These are phyloP conservation scores for Diprion similis DNA, from an alignment of 1,140 invertebrate genomes.

Conservation along the genomic window DNA sequence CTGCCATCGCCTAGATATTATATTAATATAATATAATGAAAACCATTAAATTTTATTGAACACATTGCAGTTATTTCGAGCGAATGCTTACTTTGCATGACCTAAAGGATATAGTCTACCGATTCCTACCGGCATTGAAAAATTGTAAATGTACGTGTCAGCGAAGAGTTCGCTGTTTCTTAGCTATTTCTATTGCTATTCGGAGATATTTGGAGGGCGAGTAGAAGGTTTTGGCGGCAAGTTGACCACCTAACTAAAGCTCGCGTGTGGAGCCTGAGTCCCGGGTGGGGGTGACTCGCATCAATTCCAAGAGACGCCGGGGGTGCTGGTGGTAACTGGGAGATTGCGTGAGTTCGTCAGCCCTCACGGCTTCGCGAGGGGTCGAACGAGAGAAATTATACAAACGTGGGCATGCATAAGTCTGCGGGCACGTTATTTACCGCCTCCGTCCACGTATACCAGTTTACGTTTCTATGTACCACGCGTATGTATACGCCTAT, in stretches of 20 bases:
- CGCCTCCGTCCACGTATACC: slow-evolving; percentile 7
- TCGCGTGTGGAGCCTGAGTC: slow-evolving; percentile 25
- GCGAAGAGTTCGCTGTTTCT: too few relatives aligned
- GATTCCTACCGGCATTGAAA: too few relatives aligned
- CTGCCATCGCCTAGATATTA: too few relatives aligned
- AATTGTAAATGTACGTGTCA: too few relatives aligned
- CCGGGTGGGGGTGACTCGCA: slow-evolving; percentile 4
- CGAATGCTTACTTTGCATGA: too few relatives aligned
- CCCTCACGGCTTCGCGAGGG: background rate
- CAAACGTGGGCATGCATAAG: slow-evolving; percentile 16
- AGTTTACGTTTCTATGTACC: too few relatives aligned
- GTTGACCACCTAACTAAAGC: slow-evolving; percentile 14
- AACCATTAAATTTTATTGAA: too few relatives aligned
- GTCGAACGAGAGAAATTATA: background rate
- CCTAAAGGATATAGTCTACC: too few relatives aligned
- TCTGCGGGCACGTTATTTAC: slow-evolving; percentile 8
- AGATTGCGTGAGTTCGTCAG: slow-evolving; percentile 35
- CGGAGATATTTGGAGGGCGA: background rate
- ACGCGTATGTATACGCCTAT: too few relatives aligned
- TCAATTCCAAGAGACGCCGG: slow-evolving; percentile 40
- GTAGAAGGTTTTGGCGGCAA: background rate
- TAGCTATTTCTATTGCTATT: too few relatives aligned
- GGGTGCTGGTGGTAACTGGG: slow-evolving; percentile 41
- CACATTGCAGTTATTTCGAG: too few relatives aligned
- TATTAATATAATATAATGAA: too few relatives aligned